Evolutionary conservation across 2,113 vertebrate species (phyloP), one percentile per base, ranked within the genome.

Genomic region (Pica pica): DNA sequence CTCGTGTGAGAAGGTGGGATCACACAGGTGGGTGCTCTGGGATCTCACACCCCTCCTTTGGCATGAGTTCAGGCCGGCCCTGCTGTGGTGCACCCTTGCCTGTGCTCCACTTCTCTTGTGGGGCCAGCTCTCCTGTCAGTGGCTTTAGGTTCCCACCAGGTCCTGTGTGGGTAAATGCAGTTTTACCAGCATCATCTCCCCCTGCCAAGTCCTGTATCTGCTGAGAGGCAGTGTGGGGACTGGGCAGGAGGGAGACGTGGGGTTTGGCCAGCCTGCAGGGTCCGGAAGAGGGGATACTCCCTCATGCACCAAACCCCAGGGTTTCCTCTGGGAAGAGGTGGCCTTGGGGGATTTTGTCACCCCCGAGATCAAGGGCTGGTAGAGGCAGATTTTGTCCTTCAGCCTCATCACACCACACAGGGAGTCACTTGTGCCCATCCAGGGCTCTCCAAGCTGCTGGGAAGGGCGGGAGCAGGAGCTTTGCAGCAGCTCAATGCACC

Each of bases 81-180:
- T 87, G 56, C 65, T 1, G 5, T 37, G 70, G 7, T 33, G 7
- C 0, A 0, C 0, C 2, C 13, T 42, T 1, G 1, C 18, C 2
- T 67, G n/a, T 14, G 35, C 49, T 69, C 14, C 27, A 1, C 27
- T 50, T 31, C n/a, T 59, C 33, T 22, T 16, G 33, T 1, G 26
- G 60, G 60, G 15, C 6, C 5, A 15, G 26, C 44, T 69, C 70
- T 93, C 33, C 60, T 61, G 9, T 18, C 46, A 33, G 10, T 53
- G 59, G 22, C 20, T 94, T 96, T 15, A 50, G 59, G 63, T 83
- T 93, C 92, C 77, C 59, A 49, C 68, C 63, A 70, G 52, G 42
- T 81, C 50, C 76, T 20, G 8, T n/a, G 20, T 50, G 70, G 77
- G 90, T 50, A 76, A 44, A 59, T 1, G 20, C 31, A 27, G 8